These are phyloP conservation scores for Clunio marinus DNA, from an alignment of 2,888 invertebrate species.

Conservation along the genomic window DNA sequence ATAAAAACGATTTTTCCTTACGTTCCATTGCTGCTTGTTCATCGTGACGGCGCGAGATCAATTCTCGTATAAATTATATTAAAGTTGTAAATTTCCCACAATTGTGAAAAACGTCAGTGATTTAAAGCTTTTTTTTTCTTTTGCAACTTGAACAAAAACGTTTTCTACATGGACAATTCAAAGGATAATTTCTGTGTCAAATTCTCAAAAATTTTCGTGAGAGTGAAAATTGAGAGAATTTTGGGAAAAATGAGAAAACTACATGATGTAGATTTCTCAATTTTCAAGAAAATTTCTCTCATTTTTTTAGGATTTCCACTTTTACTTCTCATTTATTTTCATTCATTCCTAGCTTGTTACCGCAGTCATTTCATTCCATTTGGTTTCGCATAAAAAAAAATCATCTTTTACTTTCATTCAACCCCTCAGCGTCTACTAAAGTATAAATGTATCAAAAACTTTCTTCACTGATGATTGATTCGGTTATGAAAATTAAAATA, in stretches of 20 bases:
- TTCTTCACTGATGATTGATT: conserved; percentile 23
- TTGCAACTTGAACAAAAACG: not conserved
- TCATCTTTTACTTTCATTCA: not conserved
- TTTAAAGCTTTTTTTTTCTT: not conserved
- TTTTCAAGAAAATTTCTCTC: not conserved
- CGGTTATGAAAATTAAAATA: conserved; percentile 30
- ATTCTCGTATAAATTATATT: conserved; percentile 10
- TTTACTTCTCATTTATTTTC: not conserved
- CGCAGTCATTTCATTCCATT: not conserved
- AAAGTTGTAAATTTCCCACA: not conserved
- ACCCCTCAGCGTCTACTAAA: not conserved
- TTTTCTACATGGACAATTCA: no score
- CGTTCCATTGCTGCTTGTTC: not conserved
- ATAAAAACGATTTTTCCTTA: not conserved
- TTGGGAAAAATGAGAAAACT: conserved; percentile 5
- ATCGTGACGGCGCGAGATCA: conserved; percentile 20
- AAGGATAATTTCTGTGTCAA: not conserved
- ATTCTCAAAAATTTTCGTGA: not conserved
- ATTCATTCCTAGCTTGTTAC: not conserved
- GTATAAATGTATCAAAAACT: not conserved
- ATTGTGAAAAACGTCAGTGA: not conserved
- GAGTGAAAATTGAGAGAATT: not conserved
- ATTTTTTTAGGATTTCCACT: not conserved
- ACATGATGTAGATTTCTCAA: not conserved
- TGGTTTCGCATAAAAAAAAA: not conserved